These are phyloP conservation scores for Ibidorhyncha struthersii DNA, from an alignment of 2,113 vertebrate genomes.

Conservation along the genomic window DNA sequence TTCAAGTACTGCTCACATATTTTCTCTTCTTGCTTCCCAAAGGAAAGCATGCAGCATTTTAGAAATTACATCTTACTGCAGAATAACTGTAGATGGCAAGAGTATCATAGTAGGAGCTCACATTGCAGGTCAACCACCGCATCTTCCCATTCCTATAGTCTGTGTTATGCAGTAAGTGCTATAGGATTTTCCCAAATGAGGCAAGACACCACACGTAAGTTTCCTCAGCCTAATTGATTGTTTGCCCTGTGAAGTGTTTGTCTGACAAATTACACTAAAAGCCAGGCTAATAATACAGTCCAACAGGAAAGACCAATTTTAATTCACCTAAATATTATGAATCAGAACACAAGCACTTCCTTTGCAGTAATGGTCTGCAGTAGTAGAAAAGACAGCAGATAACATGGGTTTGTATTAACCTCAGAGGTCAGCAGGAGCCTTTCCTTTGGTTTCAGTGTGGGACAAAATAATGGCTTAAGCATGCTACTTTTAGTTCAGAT, in stretches of 20 bases:
- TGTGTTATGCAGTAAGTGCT: neutral
- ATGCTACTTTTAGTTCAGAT: neutral
- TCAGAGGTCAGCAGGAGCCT: neutral
- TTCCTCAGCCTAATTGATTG: neutral
- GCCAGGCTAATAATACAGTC: neutral
- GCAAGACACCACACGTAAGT: neutral
- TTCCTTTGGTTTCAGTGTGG: neutral
- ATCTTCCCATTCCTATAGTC: neutral
- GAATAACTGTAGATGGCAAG: neutral
- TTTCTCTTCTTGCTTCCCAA: neutral
- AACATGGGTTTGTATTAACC: neutral
- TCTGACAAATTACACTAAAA: neutral
- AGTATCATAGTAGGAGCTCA: neutral
- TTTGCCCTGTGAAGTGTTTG: neutral
- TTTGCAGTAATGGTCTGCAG: neutral
- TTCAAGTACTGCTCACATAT: neutral
- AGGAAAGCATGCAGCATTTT: neutral
- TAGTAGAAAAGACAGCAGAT: neutral
- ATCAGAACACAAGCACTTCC: neutral
- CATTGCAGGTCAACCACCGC: neutral
- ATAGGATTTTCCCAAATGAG: neutral
- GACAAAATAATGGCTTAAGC: neutral
- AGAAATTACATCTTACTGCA: neutral
- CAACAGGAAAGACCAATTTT: neutral
- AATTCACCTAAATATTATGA: neutral